These are phyloP conservation scores for Rhinopithecus roxellana DNA, from an alignment of 2,113 vertebrate genomes.

Conservation along the genomic window DNA sequence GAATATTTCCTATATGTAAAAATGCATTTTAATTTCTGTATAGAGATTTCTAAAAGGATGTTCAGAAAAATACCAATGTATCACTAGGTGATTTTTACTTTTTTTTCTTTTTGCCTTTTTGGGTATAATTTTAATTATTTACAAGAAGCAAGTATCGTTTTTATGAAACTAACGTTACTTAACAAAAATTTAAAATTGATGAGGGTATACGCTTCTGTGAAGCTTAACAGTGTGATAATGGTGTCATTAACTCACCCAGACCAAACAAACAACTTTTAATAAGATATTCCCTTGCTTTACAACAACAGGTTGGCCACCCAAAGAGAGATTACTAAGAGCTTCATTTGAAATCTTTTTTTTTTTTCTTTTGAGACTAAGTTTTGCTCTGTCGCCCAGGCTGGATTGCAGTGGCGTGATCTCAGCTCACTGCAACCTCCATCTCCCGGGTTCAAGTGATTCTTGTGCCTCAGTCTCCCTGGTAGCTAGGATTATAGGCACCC, in stretches of 20 bases:
- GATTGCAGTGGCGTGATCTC: no score
- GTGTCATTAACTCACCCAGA: neutral
- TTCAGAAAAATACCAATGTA: neutral
- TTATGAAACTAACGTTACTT: constrained; percentile 4
- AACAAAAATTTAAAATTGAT: neutral
- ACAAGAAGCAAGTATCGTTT: neutral
- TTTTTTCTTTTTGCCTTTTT: neutral
- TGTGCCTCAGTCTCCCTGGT: no score
- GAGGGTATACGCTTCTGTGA: neutral
- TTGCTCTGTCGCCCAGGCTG: no score
- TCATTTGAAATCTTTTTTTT: neutral
- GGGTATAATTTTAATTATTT: constrained; percentile 9
- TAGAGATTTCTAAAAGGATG: constrained; percentile 8
- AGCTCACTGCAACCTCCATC: no score
- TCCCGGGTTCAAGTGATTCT: no score
- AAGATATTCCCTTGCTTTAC: neutral
- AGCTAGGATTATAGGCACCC: no score
- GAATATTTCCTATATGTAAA: neutral
- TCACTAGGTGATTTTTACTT: neutral
- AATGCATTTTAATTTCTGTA: neutral
- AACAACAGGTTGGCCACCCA: neutral
- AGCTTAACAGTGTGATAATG: neutral
- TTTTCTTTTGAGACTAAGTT: no score
- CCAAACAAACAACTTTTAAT: constrained; percentile 11
- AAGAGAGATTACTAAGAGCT: neutral